Conservation (phyloP, 2,888 invertebrate species). For the Ennomos fuscantarius region DNA sequence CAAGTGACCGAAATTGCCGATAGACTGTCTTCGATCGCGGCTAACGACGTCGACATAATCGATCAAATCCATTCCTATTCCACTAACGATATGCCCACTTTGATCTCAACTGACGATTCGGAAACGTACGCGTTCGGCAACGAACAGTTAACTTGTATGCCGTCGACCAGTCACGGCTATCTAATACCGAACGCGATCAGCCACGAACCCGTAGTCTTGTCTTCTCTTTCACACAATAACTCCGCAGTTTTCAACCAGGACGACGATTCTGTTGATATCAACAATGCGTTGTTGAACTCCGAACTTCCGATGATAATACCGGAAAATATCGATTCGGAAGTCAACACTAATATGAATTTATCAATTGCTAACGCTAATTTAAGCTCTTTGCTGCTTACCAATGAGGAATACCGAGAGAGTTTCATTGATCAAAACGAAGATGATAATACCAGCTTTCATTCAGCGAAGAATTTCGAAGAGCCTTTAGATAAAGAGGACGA, state of each 20-base stretch:
- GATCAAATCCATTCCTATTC: conserved; percentile 78
- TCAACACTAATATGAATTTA: conserved; percentile 73
- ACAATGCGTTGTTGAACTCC: conserved; percentile 57
- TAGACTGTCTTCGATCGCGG: conserved; percentile 72
- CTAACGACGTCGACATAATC: conserved; percentile 65
- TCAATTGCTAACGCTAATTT: conserved; percentile 87
- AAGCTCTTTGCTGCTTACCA: conserved; percentile 83
- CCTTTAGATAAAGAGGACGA: conserved; percentile 61
- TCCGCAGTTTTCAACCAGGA: conserved; percentile 76
- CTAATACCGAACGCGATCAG: conserved; percentile 86
- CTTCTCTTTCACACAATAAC: conserved; percentile 80
- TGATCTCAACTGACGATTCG: conserved; percentile 63
- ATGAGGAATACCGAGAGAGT: conserved; percentile 73
- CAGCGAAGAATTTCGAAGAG: conserved; percentile 57
- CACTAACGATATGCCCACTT: conserved; percentile 72
- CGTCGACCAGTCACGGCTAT: conserved; percentile 87
- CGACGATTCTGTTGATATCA: conserved; percentile 58
- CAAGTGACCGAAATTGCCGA: conserved; percentile 82
- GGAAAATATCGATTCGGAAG: conserved; percentile 72
- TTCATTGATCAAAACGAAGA: conserved; percentile 60
- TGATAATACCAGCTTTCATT: conserved; percentile 69
- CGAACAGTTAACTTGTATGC: conserved; percentile 79
- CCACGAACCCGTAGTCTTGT: conserved; percentile 83
- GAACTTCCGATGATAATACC: conserved; percentile 73
- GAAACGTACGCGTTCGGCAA: conserved; percentile 63